Conservation (phyloP, 2,113 vertebrate genomes). For the Vombatus ursinus region DNA sequence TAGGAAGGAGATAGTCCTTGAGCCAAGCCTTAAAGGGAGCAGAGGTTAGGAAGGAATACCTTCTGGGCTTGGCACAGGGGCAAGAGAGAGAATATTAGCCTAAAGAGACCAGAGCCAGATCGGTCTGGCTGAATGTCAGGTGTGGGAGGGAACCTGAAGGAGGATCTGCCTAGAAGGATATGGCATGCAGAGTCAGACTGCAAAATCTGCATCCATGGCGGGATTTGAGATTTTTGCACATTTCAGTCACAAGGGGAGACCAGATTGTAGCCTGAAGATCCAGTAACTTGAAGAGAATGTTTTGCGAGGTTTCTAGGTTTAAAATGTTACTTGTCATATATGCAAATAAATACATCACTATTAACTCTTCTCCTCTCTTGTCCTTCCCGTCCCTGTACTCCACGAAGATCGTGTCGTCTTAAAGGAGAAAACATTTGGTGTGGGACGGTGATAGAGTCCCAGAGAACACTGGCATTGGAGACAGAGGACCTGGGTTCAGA, state of each 20-base stretch:
- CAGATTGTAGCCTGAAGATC: conserved; percentile 39
- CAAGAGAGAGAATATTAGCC: too few species aligned
- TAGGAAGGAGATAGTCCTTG: too few species aligned
- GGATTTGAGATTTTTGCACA: conserved; percentile 40
- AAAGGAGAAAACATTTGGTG: neutral
- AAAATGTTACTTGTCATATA: conserved; percentile 60
- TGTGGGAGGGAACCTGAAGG: too few species aligned
- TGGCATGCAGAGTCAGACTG: neutral
- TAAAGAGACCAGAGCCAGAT: too few species aligned
- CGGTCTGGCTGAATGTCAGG: too few species aligned
- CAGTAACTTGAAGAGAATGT: conserved; percentile 47
- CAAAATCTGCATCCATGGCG: conserved; percentile 22
- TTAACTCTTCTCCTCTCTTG: conserved; percentile 27
- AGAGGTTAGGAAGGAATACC: too few species aligned
- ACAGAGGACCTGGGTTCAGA: neutral
- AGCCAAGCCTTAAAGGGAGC: too few species aligned
- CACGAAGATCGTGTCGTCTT: conserved; percentile 2
- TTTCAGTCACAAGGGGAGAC: conserved; percentile 45
- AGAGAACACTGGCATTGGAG: neutral
- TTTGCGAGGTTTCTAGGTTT: conserved; percentile 24
- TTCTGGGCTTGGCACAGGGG: too few species aligned
- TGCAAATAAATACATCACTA: conserved; percentile 56
- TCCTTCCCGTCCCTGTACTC: conserved; percentile 1
- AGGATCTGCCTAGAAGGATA: too few species aligned
- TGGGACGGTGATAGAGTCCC: conserved; percentile 20